Evolutionary conservation across 2,888 invertebrate genomes (phyloP).

Genomic region (Catocala fraxini): DNA sequence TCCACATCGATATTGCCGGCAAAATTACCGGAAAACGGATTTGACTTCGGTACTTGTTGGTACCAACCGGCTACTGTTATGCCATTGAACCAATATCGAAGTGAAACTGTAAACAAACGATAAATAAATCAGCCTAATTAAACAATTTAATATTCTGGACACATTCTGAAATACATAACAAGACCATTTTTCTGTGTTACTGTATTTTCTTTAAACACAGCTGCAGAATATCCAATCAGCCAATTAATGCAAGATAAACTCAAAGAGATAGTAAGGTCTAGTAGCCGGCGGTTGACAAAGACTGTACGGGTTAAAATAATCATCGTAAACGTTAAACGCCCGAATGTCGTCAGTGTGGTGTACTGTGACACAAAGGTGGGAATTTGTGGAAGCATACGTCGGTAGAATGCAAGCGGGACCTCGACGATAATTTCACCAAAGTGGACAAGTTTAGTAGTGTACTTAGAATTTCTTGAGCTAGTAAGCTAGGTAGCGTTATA

Average conservation of each 20-base stretch:
- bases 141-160: conserved; percentile 5
- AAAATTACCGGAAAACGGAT: too few relatives aligned
- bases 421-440: conserved; percentile 30
- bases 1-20: too few relatives aligned
- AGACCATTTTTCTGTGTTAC: background rate
- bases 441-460: conserved; percentile 19
- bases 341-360: conserved; percentile 19
- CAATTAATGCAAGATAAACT: conserved; percentile 23
- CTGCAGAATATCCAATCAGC: too few relatives aligned
- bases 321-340: conserved; percentile 26
- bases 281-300: conserved; percentile 24
- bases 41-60: too few relatives aligned
- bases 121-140: background rate
- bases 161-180: background rate
- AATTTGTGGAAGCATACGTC: conserved; percentile 43
- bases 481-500: background rate
- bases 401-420: conserved; percentile 27
- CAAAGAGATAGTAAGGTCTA: conserved; percentile 8
- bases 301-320: conserved; percentile 28
- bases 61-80: too few relatives aligned
- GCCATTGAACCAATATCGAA: background rate
- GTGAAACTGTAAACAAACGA: background rate
- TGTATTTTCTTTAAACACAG: background rate
- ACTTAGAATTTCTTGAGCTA: conserved; percentile 14
- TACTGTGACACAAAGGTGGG: conserved; percentile 45